Evolutionary conservation across 2,113 vertebrate genomes (phyloP), one percentile per base, ranked within the genome.

Genomic region (Gavia stellata): DNA sequence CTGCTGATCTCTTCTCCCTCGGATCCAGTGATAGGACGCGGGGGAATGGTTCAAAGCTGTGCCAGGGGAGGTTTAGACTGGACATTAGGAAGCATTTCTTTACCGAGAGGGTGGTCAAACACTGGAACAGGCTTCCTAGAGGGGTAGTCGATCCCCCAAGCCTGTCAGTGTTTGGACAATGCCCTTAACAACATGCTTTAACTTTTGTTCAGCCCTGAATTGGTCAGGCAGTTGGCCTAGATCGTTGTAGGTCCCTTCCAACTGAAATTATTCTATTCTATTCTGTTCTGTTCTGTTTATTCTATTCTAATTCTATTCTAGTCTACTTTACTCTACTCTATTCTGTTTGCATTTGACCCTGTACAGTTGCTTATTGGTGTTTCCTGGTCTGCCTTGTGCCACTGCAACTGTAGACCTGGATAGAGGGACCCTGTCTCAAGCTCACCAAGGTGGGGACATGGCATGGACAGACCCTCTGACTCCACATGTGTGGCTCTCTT

Each of bases 1-100:
- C 23, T 61, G 10, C 58, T 25, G n/a, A 36, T 11, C n/a, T 61
- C 15, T 61, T 36, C n/a, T 66, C 8, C 14, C 4, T 66, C 5
- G 13, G 19, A 20, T 66, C 21, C 25, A 71, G 40, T 20, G 21
- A 10, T 4, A 70, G 9, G 10, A 4, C 2, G 2, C 0, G 1
- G 44, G 44, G 33, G 20, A 70, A 59, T 40, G 28, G 10, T 89
- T 65, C 28, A 50, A 45, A 55, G 21, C 14, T 74, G 52, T 6
- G 10, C 10, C 20, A 47, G 6, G 9, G 8, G 4, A 81, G 20
- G 15, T 58, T 84, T 33, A 67, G 45, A 19, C 15, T 28, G 58
- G 25, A 36, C 7, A 15, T 20, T 29, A 53, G 14, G 44, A 79
- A 79, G 7, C 8, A 66, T 25, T 50, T 86, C 6, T 75, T 45